Percentiles rank a stretch among this genome's conserved stretches.
These are phyloP conservation scores for Drosophila jambulina DNA, from an alignment of 1,140 invertebrate genomes.

Conservation along the genomic window DNA sequence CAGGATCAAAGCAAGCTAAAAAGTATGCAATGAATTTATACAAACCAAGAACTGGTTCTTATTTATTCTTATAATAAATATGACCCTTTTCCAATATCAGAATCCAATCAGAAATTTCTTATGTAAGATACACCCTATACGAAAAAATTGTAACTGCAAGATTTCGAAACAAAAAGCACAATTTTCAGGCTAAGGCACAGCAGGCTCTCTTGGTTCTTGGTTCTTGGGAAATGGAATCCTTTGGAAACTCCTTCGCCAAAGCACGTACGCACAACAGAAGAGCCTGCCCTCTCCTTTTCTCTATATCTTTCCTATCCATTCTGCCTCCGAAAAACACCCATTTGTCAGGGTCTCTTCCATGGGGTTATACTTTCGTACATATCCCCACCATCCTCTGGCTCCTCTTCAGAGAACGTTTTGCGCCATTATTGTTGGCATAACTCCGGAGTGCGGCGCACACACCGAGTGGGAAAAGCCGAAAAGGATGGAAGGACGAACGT, in stretches of 20 bases:
- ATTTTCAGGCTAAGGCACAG: constrained; percentile 44
- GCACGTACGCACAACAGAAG: constrained; percentile 62
- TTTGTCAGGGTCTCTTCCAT: constrained; percentile 46
- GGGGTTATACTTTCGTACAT: constrained; percentile 25
- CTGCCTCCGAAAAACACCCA: constrained; percentile 16
- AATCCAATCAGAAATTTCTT: neutral
- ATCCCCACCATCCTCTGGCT: constrained; percentile 1
- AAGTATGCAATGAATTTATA: neutral
- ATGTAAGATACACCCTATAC: neutral
- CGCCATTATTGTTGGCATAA: constrained; percentile 75
- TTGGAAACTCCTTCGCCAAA: constrained; percentile 60
- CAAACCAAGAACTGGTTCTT: neutral
- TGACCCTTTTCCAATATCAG: neutral
- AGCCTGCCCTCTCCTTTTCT: constrained; percentile 1
- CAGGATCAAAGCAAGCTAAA: neutral
- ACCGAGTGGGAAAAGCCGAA: constrained; percentile 26
- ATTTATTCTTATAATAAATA: neutral
- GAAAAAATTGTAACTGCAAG: neutral
- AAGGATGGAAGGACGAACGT: constrained; percentile 37
- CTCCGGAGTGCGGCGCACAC: constrained; percentile 31
- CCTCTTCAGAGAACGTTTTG: constrained; percentile 62
- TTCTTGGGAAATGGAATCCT: constrained; percentile 46
- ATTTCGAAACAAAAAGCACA: constrained; percentile 1
- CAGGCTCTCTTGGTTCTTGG: constrained; percentile 6
- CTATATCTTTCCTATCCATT: neutral